Conservation (phyloP, 2,113 vertebrate species). For the Vidua macroura region DNA sequence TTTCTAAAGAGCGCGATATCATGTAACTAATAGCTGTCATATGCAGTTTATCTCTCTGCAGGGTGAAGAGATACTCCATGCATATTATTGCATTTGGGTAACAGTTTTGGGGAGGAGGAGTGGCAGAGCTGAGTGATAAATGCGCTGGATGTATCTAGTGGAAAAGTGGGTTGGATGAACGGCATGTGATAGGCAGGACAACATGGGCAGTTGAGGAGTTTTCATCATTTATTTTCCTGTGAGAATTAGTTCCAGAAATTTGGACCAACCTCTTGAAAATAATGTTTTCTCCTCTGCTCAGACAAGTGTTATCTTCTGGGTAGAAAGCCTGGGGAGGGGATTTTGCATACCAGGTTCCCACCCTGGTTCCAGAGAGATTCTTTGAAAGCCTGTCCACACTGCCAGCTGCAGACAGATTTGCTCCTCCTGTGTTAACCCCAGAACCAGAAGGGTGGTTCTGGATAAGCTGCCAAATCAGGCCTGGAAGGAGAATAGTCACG, state of each 20-base stretch:
- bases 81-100: background rate
- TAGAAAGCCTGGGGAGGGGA: constrained; percentile 14
- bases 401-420: constrained; percentile 50
- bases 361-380: background rate
- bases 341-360: constrained; percentile 32
- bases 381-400: constrained; percentile 48
- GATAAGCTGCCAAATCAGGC: constrained; percentile 47
- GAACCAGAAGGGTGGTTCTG: constrained; percentile 52
- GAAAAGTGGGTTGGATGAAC: background rate
- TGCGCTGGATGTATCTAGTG: background rate
- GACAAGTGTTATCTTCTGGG: constrained; percentile 29
- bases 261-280: background rate
- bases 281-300: constrained; percentile 17
- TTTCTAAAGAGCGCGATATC: background rate
- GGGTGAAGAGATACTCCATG: background rate
- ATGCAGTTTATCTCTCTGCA: background rate
- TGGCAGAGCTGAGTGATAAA: constrained; percentile 1
- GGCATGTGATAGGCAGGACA: background rate
- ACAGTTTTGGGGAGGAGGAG: background rate
- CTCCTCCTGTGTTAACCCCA: constrained; percentile 44
- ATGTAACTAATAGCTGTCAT: background rate
- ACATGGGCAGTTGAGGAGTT: accelerated
- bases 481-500: constrained; percentile 62
- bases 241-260: constrained; percentile 58
- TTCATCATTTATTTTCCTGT: constrained; percentile 26